Base-by-base conservation (phyloP, 2,888 invertebrate species). In the Chalcosyrphus nemorum region DNA sequence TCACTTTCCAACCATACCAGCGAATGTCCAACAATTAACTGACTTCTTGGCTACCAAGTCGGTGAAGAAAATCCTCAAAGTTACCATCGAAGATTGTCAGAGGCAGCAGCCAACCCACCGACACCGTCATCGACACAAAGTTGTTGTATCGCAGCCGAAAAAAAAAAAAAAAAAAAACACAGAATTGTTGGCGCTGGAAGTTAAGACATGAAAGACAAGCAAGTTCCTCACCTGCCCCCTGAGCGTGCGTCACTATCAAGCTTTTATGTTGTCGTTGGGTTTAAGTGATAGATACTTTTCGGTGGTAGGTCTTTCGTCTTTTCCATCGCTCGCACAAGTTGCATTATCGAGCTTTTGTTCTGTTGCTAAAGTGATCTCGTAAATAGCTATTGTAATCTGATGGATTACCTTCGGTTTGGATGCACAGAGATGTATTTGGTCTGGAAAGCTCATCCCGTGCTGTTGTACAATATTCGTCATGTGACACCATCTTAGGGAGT, bases 21-120 rank as follows among this genome's bases (percentile, higher is more conserved):
- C 75, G 59, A 76, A 19, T 81, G 81, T 85, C 81, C 85, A 85
- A 85, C 85, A 81, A 85, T 75, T 85, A 81, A 85, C 85, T 85
- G 81, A 85, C 76, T 85, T 85, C 85, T 85, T 81, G 50, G 76
- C 71, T 75, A 45, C 47, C 61, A 65, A 81, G 81, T 76, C 47
- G 45, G 24, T 75, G 85, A 85, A 81, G 85, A 81, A 85, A 85
- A 85, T 75, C 85, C 76, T 80, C 85, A 71, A 81, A 85, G 71
- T 81, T 66, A 85, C 85, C 85, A 68, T 81, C 85, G 85, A 85
- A 85, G 81, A 84, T 65, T 84, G 80, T 84, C 80, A 75, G 74
- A 72, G 70, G 54, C 41, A 75, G 74, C 78, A 74, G 54, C 41
- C 63, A 81, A 6, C 66, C 77, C 80, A 80, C 74, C 59, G 70